These are phyloP conservation scores for Petaurus breviceps DNA, from an alignment of 2,113 vertebrate genomes.

Conservation along the genomic window DNA sequence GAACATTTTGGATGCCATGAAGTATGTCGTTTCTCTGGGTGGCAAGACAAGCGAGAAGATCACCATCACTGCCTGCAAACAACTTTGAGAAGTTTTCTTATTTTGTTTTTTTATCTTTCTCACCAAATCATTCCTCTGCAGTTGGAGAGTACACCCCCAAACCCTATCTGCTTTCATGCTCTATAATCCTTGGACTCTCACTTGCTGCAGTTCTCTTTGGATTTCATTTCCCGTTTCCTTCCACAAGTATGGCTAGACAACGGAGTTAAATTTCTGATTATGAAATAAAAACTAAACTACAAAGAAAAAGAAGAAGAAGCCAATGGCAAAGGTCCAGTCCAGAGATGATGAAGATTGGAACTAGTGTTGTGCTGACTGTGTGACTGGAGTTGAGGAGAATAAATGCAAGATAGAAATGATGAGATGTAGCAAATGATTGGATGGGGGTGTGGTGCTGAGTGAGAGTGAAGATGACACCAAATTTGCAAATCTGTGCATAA, in stretches of 20 bases:
- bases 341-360: background rate
- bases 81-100: constrained; percentile 83
- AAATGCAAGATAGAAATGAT: background rate
- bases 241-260: constrained; percentile 70
- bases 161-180: background rate
- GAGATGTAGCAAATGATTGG: background rate
- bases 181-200: constrained; percentile 62
- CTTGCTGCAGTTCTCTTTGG: constrained; percentile 80
- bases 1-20: constrained; percentile 87
- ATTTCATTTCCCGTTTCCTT: constrained; percentile 61
- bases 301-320: no score
- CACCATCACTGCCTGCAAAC: constrained; percentile 89
- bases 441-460: background rate
- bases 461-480: background rate
- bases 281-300: constrained; percentile 83
- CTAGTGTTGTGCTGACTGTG: background rate
- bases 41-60: constrained; percentile 89
- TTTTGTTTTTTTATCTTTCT: constrained; percentile 45
- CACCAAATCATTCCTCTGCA: constrained; percentile 79
- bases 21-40: constrained; percentile 83
- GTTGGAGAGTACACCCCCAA: constrained; percentile 63
- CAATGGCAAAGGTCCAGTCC: background rate
- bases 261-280: constrained; percentile 80
- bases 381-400: background rate
- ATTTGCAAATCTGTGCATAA: background rate